Conservation (phyloP, 2,113 vertebrate species). For the Vulpes vulpes region DNA sequence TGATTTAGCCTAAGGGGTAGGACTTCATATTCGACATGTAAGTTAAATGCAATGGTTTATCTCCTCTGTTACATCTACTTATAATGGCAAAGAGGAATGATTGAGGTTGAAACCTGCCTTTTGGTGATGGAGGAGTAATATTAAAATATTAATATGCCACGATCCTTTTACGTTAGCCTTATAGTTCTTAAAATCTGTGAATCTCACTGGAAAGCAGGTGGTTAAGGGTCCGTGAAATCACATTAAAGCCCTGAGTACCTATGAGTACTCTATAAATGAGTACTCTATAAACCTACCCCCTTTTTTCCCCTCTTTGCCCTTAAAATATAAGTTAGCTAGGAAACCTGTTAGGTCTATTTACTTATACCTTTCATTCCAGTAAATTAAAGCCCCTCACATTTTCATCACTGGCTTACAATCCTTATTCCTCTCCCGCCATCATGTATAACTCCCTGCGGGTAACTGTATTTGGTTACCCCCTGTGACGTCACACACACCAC, state of each 20-base stretch:
- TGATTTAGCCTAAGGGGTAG: background rate
- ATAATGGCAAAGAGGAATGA: constrained; percentile 1
- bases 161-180: constrained; percentile 26
- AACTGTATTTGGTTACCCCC: background rate
- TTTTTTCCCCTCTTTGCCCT: background rate
- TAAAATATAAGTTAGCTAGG: constrained; percentile 53
- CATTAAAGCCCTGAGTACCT: background rate
- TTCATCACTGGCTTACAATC: constrained; percentile 49
- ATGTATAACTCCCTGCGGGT: background rate
- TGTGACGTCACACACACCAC: background rate
- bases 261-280: background rate
- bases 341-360: constrained; percentile 2
- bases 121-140: constrained; percentile 19
- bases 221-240: constrained; percentile 43
- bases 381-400: constrained; percentile 62
- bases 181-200: constrained; percentile 44
- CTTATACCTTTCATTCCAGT: background rate
- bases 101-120: constrained; percentile 43
- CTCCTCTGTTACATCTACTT: background rate
- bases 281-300: background rate
- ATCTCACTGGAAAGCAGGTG: constrained; percentile 38
- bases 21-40: background rate
- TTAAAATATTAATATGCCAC: constrained; percentile 42
- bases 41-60: constrained; percentile 1
- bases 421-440: background rate